These are phyloP conservation scores for Ormyrus nitidulus DNA, from an alignment of 2,888 invertebrate species.

Conservation along the genomic window DNA sequence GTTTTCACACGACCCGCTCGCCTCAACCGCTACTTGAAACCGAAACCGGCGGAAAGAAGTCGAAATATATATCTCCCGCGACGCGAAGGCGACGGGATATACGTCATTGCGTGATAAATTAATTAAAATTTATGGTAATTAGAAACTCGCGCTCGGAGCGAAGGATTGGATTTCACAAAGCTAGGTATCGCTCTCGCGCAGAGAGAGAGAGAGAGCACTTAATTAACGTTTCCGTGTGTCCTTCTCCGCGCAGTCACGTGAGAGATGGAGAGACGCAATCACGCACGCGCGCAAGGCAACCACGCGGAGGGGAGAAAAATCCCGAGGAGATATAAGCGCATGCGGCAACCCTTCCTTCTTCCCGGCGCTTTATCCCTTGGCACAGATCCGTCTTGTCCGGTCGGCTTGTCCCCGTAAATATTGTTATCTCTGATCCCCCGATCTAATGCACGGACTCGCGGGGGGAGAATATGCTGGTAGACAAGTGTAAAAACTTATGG, in stretches of 20 bases:
- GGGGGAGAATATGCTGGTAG: no score
- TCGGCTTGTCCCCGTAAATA: background rate
- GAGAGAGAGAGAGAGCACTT: slow-evolving; percentile 24
- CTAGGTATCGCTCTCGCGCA: slow-evolving; percentile 9
- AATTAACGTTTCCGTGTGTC: slow-evolving; percentile 50
- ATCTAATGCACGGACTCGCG: no score
- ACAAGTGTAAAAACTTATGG: no score
- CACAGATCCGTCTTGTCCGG: background rate
- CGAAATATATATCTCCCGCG: background rate
- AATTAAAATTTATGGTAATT: slow-evolving; percentile 55
- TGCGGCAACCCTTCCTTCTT: background rate
- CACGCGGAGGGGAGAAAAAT: background rate
- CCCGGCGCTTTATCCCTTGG: background rate
- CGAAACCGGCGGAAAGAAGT: background rate
- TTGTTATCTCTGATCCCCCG: no score
- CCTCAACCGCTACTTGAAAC: background rate
- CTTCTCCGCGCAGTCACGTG: background rate
- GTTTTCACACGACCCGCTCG: no score
- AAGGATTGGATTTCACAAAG: slow-evolving; percentile 48
- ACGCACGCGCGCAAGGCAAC: background rate
- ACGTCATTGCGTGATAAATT: slow-evolving; percentile 40
- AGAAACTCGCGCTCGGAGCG: slow-evolving; percentile 29
- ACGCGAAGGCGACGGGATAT: background rate
- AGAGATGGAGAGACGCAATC: slow-evolving; percentile 7
- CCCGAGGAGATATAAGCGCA: background rate